Evolutionary conservation across 92 coral and sea anemone genomes (phyloP).

Genomic region (Zoanthus gigantus): DNA sequence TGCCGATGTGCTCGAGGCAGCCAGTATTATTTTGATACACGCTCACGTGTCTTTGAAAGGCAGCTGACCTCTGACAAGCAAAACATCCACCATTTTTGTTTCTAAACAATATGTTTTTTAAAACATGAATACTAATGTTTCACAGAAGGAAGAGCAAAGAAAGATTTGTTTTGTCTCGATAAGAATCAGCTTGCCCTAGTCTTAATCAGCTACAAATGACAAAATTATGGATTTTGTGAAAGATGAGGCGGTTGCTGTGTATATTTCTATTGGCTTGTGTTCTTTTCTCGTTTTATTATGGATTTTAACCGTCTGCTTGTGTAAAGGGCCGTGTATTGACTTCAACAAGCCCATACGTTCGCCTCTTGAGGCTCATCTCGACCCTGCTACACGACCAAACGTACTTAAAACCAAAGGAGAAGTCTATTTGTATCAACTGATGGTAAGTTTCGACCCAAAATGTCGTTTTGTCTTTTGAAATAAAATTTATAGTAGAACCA

Average conservation of each 20-base stretch:
- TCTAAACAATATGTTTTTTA: background rate
- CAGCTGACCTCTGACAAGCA: background rate
- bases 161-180: background rate
- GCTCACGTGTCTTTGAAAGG: background rate
- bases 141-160: background rate
- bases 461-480: too few relatives aligned
- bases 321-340: conserved; percentile 87
- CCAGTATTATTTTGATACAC: background rate
- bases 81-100: background rate
- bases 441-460: conserved; percentile 68
- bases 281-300: conserved; percentile 71
- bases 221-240: conserved; percentile 36
- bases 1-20: background rate
- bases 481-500: too few relatives aligned
- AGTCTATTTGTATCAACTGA: conserved; percentile 64
- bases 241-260: conserved; percentile 71
- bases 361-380: conserved; percentile 81
- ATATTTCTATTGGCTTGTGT: conserved; percentile 77
- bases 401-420: conserved; percentile 75
- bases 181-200: background rate
- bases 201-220: background rate
- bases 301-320: conserved; percentile 64
- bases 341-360: conserved; percentile 79
- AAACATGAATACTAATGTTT: background rate
- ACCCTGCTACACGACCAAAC: conserved; percentile 71